These are phyloP conservation scores for Mycalesis mineus DNA, from an alignment of 2,888 invertebrate genomes.

Conservation along the genomic window DNA sequence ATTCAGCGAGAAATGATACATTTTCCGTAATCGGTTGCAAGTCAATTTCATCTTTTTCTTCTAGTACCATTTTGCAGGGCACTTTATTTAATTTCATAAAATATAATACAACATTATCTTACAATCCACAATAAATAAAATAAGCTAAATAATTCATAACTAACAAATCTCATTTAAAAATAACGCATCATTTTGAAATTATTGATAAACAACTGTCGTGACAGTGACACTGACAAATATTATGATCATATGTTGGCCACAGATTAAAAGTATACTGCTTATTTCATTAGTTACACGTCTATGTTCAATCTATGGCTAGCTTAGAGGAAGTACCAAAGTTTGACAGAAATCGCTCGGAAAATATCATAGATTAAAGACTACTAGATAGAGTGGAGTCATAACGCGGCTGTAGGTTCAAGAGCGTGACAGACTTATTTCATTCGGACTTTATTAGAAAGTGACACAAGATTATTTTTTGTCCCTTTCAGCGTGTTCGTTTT, in stretches of 20 bases:
- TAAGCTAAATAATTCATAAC: background rate
- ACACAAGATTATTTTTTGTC: too few relatives aligned
- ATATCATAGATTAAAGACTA: too few relatives aligned
- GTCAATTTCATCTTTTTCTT: slow-evolving; percentile 48
- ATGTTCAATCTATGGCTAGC: too few relatives aligned
- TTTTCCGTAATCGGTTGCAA: slow-evolving; percentile 59
- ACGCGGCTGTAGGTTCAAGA: too few relatives aligned
- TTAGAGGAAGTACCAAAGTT: too few relatives aligned
- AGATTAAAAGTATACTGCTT: too few relatives aligned
- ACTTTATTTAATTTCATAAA: background rate
- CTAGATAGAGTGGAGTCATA: too few relatives aligned
- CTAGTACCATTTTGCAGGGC: slow-evolving; percentile 17
- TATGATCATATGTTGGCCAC: background rate
- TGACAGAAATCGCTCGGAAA: too few relatives aligned
- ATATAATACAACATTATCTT: background rate
- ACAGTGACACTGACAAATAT: background rate
- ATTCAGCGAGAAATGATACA: slow-evolving; percentile 62
- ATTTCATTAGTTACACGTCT: too few relatives aligned
- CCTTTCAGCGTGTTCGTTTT: too few relatives aligned
- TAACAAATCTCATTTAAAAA: background rate
- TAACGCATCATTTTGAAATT: background rate
- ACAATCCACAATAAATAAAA: background rate
- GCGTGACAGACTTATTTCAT: too few relatives aligned
- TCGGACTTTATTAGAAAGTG: too few relatives aligned
- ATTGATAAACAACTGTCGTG: background rate